phyloP scores from a whole-genome alignment of 2,113 vertebrate genomes.

The Cynocephalus volans region DNA sequence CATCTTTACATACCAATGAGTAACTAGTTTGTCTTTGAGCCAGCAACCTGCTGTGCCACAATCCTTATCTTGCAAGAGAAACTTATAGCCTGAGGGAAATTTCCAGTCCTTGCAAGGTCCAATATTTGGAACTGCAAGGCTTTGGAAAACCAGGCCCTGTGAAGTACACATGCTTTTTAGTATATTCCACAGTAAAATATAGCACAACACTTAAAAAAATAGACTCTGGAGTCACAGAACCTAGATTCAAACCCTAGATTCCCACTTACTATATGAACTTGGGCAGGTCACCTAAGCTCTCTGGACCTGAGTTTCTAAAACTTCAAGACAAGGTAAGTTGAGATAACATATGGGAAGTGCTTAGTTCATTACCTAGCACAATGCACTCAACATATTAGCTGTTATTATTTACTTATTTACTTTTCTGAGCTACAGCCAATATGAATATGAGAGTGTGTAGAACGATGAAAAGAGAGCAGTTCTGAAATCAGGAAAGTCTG shows the following conservation, averaged over 20 bases:
- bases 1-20: no score
- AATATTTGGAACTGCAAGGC: no score
- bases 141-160: no score
- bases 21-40: no score
- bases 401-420: background rate
- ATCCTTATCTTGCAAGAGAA: no score
- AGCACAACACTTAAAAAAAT: background rate
- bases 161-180: no score
- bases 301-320: conserved; percentile 16
- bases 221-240: background rate
- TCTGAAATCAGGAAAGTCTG: background rate
- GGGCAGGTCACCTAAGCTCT: background rate
- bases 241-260: background rate
- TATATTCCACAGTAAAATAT: background rate
- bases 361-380: background rate
- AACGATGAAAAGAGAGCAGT: background rate
- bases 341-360: background rate
- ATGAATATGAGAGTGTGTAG: background rate
- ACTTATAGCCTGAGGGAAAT: no score
- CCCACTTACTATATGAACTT: background rate
- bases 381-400: background rate
- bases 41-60: no score
- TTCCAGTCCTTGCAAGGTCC: no score
- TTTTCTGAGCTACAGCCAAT: background rate
- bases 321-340: background rate